Percentiles rank a stretch among this genome's conserved stretches.
These are phyloP conservation scores for Saxicola maurus DNA, from an alignment of 2,797 vertebrate species.

Conservation along the genomic window DNA sequence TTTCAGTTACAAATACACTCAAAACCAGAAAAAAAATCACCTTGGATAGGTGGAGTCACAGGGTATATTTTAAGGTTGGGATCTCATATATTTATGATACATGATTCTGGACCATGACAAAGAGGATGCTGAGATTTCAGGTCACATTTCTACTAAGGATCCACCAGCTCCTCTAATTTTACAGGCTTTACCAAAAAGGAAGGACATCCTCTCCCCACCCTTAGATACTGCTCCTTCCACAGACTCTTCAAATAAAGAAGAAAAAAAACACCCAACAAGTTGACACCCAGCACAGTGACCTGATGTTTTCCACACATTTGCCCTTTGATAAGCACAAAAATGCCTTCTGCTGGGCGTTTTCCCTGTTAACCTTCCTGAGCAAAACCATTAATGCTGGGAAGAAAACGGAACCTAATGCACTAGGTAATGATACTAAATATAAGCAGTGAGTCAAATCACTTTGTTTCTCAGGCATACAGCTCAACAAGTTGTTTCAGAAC, in stretches of 20 bases:
- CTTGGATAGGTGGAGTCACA: not conserved
- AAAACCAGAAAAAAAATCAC: not conserved
- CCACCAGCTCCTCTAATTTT: not conserved
- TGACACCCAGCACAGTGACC: constrained; percentile 19
- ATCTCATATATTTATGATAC: not conserved
- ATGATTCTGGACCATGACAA: fast-evolving
- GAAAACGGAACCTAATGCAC: constrained; percentile 15
- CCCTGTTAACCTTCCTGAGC: constrained; percentile 54
- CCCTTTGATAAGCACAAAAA: constrained; percentile 42
- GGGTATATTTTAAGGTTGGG: not conserved
- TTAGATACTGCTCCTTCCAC: not conserved
- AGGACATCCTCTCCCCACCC: constrained; percentile 48
- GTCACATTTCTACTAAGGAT: not conserved
- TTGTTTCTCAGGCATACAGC: not conserved
- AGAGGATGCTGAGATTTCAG: not conserved
- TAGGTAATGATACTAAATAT: constrained; percentile 60
- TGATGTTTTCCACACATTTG: constrained; percentile 42
- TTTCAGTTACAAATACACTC: not conserved
- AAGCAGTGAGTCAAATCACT: constrained; percentile 35
- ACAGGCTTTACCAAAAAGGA: constrained; percentile 30
- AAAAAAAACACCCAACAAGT: not conserved
- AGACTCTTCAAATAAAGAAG: not conserved
- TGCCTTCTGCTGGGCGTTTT: constrained; percentile 51
- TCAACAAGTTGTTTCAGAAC: not conserved
- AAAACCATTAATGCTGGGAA: constrained; percentile 16